These are phyloP conservation scores for Halcyon chelicuti DNA, from an alignment of 2,797 vertebrate species.

Conservation along the genomic window DNA sequence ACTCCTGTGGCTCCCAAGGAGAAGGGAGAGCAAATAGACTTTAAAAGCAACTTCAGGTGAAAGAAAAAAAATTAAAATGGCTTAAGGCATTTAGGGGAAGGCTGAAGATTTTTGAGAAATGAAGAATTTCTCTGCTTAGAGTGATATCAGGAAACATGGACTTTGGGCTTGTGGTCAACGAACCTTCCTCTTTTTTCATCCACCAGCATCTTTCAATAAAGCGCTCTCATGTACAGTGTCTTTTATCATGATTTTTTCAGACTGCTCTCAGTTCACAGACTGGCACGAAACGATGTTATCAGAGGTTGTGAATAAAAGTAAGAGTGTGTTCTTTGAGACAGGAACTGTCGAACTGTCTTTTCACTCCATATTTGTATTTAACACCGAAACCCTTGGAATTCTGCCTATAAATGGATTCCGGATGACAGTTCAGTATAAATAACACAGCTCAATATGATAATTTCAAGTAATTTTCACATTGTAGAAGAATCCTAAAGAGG, in stretches of 20 bases:
- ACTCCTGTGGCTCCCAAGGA: background rate
- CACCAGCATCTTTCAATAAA: slow-evolving; percentile 17
- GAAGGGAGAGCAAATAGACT: background rate
- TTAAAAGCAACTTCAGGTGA: background rate
- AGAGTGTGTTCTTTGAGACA: background rate
- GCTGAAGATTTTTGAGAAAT: background rate
- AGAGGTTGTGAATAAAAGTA: background rate
- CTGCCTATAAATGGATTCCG: background rate
- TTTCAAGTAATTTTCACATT: background rate
- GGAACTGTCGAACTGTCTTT: background rate
- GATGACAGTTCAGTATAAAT: background rate
- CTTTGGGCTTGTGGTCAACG: background rate
- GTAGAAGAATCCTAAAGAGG: background rate
- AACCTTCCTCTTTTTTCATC: slow-evolving; percentile 18
- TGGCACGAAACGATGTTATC: background rate
- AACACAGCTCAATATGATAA: background rate
- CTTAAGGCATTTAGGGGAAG: background rate
- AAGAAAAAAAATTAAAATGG: background rate
- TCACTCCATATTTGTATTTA: background rate
- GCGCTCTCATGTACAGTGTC: background rate
- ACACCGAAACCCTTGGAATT: background rate
- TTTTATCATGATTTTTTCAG: background rate
- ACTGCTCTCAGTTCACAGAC: background rate
- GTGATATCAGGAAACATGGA: background rate
- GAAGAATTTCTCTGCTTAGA: slow-evolving; percentile 22